Conservation (phyloP, 2,888 invertebrate genomes). For the Dyspetes luteomarginatus region DNA sequence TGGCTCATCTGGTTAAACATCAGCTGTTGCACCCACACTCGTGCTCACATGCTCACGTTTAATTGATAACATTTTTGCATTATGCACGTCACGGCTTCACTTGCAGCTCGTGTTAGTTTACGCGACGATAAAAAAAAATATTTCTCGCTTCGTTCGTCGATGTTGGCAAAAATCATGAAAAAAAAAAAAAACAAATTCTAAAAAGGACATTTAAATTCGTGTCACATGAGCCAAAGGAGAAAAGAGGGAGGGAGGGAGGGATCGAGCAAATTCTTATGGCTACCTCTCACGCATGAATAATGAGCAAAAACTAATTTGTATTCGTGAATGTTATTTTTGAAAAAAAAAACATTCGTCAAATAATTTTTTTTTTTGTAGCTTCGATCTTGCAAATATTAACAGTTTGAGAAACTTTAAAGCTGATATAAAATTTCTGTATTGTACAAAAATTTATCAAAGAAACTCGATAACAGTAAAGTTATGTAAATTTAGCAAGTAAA, state of each 20-base stretch:
- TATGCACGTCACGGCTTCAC: conserved; percentile 50
- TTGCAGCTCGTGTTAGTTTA: conserved; percentile 3
- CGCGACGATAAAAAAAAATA: conserved; percentile 29
- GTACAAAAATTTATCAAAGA: no score
- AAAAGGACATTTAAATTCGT: conserved; percentile 42
- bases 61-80: conserved; percentile 33
- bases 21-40: conserved; percentile 49
- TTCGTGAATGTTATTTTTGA: not conserved
- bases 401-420: no score
- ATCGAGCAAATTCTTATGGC: conserved; percentile 11
- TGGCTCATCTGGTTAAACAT: conserved; percentile 56
- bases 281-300: conserved; percentile 34
- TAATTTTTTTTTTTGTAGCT: not conserved
- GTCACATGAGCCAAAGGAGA: conserved; percentile 7
- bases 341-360: conserved; percentile 11
- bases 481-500: no score
- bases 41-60: not conserved
- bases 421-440: no score
- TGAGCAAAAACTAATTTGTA: conserved; percentile 28
- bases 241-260: not conserved
- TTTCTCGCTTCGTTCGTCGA: not conserved
- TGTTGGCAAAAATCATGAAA: not conserved
- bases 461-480: no score
- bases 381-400: not conserved
- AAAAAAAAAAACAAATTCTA: not conserved